Evolutionary conservation across 2,797 vertebrate species (phyloP).

Genomic region (Spondyliosoma cantharus): DNA sequence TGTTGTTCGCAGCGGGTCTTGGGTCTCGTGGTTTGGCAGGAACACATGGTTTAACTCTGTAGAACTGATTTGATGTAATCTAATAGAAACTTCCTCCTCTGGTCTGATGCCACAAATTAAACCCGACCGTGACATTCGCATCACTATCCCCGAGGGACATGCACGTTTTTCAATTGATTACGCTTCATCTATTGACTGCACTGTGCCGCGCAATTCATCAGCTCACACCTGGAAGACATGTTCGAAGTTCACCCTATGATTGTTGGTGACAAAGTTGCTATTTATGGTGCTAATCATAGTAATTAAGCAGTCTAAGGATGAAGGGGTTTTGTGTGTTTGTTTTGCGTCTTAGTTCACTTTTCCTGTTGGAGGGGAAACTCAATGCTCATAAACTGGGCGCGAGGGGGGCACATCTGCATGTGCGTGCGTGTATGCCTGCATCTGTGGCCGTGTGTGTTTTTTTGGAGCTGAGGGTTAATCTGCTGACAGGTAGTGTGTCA

Average conservation of each 20-base stretch:
- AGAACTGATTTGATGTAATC: constrained; percentile 36
- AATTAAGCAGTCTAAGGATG: constrained; percentile 71
- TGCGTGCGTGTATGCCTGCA: constrained; percentile 30
- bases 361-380: constrained; percentile 66
- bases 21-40: constrained; percentile 14
- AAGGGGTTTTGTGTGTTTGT: constrained; percentile 74
- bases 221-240: constrained; percentile 56
- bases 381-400: constrained; percentile 40
- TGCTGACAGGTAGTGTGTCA: constrained; percentile 82
- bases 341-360: constrained; percentile 72
- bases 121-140: neutral
- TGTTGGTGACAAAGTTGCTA: constrained; percentile 72
- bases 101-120: constrained; percentile 30
- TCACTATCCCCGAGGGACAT: neutral
- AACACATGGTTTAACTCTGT: constrained; percentile 26
- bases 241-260: constrained; percentile 66
- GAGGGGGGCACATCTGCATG: constrained; percentile 52
- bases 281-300: constrained; percentile 78
- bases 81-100: constrained; percentile 28
- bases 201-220: constrained; percentile 21
- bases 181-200: constrained; percentile 3
- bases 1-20: constrained; percentile 9
- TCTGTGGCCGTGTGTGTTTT: constrained; percentile 58
- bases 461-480: constrained; percentile 68
- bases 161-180: constrained; percentile 45